These are phyloP conservation scores for Onychomys arenicola DNA, from an alignment of 2,797 vertebrate genomes.

Conservation along the genomic window DNA sequence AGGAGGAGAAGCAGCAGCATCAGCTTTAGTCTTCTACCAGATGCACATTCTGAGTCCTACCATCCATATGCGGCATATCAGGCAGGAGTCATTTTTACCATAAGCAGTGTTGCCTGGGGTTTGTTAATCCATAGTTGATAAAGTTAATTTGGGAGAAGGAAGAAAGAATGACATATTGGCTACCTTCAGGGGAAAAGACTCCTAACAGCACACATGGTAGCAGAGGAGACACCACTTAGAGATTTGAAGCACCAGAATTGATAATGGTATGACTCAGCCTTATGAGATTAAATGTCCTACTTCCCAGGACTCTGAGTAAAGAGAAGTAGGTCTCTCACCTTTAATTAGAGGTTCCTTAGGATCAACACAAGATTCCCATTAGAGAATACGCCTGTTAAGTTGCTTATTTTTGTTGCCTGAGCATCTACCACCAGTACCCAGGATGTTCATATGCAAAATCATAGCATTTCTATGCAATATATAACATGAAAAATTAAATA, in stretches of 20 bases:
- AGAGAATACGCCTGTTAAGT: constrained; percentile 51
- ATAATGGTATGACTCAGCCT: constrained; percentile 57
- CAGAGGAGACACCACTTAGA: constrained; percentile 64
- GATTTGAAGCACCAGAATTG: constrained; percentile 62
- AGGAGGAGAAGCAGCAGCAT: too few relatives aligned
- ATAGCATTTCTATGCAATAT: not conserved
- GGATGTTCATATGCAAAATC: constrained; percentile 27
- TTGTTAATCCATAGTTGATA: constrained; percentile 72
- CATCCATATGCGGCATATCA: constrained; percentile 44
- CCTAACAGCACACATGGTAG: constrained; percentile 65
- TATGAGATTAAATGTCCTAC: constrained; percentile 61
- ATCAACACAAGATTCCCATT: constrained; percentile 5
- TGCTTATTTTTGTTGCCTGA: constrained; percentile 55
- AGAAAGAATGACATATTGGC: constrained; percentile 69
- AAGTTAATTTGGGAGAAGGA: constrained; percentile 67
- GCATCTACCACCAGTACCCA: constrained; percentile 15
- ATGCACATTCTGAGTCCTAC: not conserved
- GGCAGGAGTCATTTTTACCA: constrained; percentile 60
- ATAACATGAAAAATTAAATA: not conserved
- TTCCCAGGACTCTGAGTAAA: constrained; percentile 17
- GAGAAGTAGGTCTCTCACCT: constrained; percentile 34
- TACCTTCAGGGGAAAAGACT: constrained; percentile 68
- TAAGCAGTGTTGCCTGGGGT: constrained; percentile 56
- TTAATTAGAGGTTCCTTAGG: constrained; percentile 52
- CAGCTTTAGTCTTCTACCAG: not conserved